Evolutionary conservation across 2,797 vertebrate species (phyloP).

Genomic region (Spinus olivaceus): DNA sequence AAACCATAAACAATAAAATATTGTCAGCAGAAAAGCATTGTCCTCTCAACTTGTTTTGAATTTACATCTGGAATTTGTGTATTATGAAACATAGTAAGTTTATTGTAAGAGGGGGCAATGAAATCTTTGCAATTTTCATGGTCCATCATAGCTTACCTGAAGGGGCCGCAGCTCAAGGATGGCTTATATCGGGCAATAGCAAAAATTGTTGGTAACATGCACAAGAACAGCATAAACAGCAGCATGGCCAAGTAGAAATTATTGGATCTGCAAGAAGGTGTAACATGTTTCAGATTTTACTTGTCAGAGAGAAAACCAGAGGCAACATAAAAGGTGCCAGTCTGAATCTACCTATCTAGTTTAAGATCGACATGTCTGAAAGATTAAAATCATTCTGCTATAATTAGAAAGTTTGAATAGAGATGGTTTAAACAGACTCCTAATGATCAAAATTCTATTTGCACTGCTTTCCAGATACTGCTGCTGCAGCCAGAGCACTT

Average conservation of each 20-base stretch:
- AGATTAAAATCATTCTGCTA: neutral
- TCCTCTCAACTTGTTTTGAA: neutral
- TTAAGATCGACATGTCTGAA: neutral
- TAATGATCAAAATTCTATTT: conserved; percentile 26
- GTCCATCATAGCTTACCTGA: conserved; percentile 81
- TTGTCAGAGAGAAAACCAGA: neutral
- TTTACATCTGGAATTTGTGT: neutral
- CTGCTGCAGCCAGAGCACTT: neutral
- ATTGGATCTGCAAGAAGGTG: conserved; percentile 83
- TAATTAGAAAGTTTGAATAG: neutral
- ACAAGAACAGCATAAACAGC: conserved; percentile 96
- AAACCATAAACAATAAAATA: neutral
- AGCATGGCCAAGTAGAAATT: conserved; percentile 98
- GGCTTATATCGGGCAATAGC: conserved; percentile 92
- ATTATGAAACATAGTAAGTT: neutral
- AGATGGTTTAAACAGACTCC: neutral
- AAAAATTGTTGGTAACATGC: conserved; percentile 96
- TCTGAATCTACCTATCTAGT: neutral
- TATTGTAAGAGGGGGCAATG: neutral
- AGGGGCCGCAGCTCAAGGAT: conserved; percentile 90
- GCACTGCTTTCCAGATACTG: neutral
- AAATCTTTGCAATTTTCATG: neutral
- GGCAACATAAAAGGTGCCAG: neutral
- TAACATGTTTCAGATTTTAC: neutral
- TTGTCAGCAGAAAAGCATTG: neutral